Evolutionary conservation across 2,113 vertebrate genomes (phyloP).

Genomic region (Procapra przewalskii): DNA sequence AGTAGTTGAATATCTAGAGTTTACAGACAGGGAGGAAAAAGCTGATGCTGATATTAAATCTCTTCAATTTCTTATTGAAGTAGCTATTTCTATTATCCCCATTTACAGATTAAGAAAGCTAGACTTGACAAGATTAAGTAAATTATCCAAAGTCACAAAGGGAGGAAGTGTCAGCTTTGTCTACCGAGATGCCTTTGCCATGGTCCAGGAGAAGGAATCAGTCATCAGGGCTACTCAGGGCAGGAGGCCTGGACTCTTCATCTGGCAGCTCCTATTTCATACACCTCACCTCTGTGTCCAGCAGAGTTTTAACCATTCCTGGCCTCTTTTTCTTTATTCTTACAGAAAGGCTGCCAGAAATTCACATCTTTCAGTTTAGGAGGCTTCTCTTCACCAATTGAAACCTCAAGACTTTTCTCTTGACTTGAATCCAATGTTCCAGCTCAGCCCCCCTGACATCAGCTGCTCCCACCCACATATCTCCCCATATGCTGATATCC

Average conservation of each 20-base stretch:
- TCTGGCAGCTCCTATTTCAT: not conserved
- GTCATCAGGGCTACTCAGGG: not conserved
- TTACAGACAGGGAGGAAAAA: not conserved
- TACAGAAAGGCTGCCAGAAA: not conserved
- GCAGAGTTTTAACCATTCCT: not conserved
- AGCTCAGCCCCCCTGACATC: constrained; percentile 53
- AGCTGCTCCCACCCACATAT: constrained; percentile 41
- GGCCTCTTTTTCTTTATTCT: not conserved
- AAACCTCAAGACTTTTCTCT: constrained; percentile 38
- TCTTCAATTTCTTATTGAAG: not conserved
- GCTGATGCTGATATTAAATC: not conserved
- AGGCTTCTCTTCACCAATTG: constrained; percentile 25
- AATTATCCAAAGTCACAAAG: not conserved
- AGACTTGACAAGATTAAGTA: not conserved
- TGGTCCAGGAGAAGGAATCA: not conserved
- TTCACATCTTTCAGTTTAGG: not conserved
- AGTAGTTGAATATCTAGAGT: not conserved
- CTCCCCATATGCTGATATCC: constrained; percentile 45
- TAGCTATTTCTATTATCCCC: not conserved
- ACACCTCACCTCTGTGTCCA: not conserved
- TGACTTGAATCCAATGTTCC: constrained; percentile 62
- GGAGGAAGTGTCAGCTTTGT: not conserved
- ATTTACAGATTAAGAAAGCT: not conserved
- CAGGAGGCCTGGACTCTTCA: not conserved
- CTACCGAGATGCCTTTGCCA: not conserved